Conservation (phyloP, 2,888 invertebrate species). For the Agrilus mali region DNA sequence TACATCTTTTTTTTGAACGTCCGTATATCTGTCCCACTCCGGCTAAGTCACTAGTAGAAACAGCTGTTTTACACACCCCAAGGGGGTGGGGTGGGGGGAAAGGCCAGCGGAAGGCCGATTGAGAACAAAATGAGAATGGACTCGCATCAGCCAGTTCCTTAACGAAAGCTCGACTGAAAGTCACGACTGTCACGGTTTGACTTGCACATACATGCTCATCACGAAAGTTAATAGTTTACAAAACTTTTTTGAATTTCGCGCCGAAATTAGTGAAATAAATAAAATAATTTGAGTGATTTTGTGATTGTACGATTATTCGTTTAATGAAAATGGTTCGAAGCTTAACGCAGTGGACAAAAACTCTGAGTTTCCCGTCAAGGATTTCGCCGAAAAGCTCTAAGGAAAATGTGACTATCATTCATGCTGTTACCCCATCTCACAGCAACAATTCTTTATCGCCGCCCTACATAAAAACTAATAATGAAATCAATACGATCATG, state of each 20-base stretch:
- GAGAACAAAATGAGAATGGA: constrained; percentile 20
- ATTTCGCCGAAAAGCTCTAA: constrained; percentile 70
- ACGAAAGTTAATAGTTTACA: no score
- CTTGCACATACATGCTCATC: no score
- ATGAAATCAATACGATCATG: constrained; percentile 30
- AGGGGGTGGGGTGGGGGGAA: constrained; percentile 25
- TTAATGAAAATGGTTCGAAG: constrained; percentile 64
- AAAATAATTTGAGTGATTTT: no score
- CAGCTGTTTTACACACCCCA: constrained; percentile 24
- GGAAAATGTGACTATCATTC: constrained; percentile 50
- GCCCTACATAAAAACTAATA: constrained; percentile 22
- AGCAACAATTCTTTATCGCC: constrained; percentile 29
- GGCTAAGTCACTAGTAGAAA: constrained; percentile 11
- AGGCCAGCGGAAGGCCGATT: constrained; percentile 32
- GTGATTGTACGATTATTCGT: no score
- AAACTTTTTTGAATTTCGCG: no score
- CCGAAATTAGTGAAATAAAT: no score
- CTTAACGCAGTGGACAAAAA: constrained; percentile 83
- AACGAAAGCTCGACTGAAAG: no score
- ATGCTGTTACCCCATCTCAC: constrained; percentile 51
- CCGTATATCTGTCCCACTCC: no score
- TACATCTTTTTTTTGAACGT: no score
- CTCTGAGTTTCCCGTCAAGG: constrained; percentile 77
- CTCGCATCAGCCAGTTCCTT: constrained; percentile 3
- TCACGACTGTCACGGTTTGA: no score